Conservation (phyloP, 2,113 vertebrate species). For the Pionites leucogaster region DNA sequence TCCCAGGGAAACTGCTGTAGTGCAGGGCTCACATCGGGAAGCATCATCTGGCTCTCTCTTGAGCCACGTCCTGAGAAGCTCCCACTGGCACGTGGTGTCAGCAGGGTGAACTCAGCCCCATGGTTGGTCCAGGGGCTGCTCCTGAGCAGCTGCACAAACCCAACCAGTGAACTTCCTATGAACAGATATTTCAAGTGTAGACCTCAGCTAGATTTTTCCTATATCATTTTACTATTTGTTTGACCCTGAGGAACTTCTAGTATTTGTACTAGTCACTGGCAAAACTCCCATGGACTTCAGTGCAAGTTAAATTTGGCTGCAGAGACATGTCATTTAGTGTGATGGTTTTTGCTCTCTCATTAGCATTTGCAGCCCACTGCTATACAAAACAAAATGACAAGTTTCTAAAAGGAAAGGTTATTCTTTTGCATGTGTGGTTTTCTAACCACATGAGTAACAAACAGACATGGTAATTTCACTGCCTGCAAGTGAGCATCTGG, state of each 20-base stretch:
- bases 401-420: slow-evolving; percentile 17
- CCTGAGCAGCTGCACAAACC: neutral
- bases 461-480: neutral
- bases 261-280: neutral
- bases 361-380: neutral
- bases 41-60: neutral
- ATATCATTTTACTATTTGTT: neutral
- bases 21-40: rapidly evolving
- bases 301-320: neutral
- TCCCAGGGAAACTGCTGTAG: neutral
- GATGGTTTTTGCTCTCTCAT: slow-evolving; percentile 8
- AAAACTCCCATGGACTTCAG: neutral
- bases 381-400: slow-evolving; percentile 25
- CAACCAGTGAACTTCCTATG: neutral
- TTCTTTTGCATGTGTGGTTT: neutral
- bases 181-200: neutral
- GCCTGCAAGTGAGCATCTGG: neutral
- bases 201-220: neutral
- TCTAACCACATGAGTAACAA: slow-evolving; percentile 14
- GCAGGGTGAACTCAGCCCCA: neutral
- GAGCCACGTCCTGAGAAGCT: rapidly evolving
- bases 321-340: slow-evolving; percentile 19
- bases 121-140: neutral
- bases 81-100: neutral
- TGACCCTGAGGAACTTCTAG: neutral